These are phyloP conservation scores for Pocillopora meandrina DNA, from an alignment of 92 coral and sea anemone genomes.

Conservation along the genomic window DNA sequence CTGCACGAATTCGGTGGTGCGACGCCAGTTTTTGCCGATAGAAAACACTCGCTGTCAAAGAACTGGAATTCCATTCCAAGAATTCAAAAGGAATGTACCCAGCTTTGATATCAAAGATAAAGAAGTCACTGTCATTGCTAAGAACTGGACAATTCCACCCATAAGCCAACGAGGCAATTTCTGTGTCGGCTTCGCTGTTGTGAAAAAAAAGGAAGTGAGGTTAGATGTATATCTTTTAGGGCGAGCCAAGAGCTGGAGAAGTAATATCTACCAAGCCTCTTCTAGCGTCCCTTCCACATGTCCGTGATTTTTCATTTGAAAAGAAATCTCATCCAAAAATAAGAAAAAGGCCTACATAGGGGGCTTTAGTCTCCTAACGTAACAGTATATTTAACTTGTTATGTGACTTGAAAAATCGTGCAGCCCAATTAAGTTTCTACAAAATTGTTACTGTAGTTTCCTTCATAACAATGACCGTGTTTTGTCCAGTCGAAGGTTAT, in stretches of 20 bases:
- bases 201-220: background rate
- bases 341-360: too few species aligned
- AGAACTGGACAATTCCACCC: constrained; percentile 79
- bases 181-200: constrained; percentile 85
- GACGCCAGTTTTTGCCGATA: constrained; percentile 57
- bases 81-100: constrained; percentile 86
- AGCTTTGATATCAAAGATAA: constrained; percentile 72
- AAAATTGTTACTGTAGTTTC: background rate
- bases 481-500: too few species aligned
- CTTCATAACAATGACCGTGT: background rate
- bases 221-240: background rate
- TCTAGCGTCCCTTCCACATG: background rate
- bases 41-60: constrained; percentile 55
- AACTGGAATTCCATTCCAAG: constrained; percentile 46
- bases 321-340: too few species aligned
- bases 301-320: too few species aligned
- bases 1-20: constrained; percentile 53
- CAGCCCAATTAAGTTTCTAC: background rate
- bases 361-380: too few species aligned
- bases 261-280: background rate
- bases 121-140: constrained; percentile 92
- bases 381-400: too few species aligned
- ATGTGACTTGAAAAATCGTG: too few species aligned
- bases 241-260: background rate
- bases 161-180: constrained; percentile 79